Evolutionary conservation across 2,797 vertebrate species (phyloP).

Genomic region (Phaenicophaeus curvirostris): DNA sequence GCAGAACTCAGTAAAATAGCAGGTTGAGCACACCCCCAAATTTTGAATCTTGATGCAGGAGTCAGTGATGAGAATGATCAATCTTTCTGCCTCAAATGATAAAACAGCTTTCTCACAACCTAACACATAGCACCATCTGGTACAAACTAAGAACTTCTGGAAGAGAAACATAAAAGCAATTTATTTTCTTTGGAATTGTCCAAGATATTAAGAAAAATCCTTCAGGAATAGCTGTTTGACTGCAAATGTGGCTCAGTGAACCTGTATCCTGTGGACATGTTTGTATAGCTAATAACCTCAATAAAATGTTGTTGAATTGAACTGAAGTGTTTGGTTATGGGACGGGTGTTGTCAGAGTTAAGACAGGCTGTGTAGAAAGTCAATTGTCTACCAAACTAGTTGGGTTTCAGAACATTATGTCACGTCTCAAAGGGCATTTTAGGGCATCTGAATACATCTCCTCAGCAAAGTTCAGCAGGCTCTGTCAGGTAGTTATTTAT

Average conservation of each 20-base stretch:
- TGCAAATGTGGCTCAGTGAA: not conserved
- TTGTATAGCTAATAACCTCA: not conserved
- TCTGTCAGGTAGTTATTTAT: not conserved
- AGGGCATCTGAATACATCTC: not conserved
- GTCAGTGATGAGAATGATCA: constrained; percentile 40
- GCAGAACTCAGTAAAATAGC: constrained; percentile 54
- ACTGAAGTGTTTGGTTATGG: not conserved
- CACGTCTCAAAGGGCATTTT: not conserved
- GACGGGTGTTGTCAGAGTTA: not conserved
- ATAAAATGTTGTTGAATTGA: not conserved
- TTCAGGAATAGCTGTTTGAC: not conserved
- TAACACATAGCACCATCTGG: constrained; percentile 71
- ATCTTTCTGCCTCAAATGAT: constrained; percentile 64
- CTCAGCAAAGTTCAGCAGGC: not conserved
- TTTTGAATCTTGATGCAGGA: constrained; percentile 50
- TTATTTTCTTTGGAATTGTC: not conserved
- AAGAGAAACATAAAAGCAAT: constrained; percentile 51
- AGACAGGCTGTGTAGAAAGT: not conserved
- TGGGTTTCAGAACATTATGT: not conserved
- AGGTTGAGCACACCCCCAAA: constrained; percentile 45
- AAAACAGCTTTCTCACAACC: constrained; percentile 55
- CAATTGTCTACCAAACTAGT: not conserved
- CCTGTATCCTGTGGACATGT: not conserved
- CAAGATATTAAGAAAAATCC: constrained; percentile 30
- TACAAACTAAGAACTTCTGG: constrained; percentile 32